phyloP scores from a whole-genome alignment of 2,888 invertebrate genomes.

The Parochlus steinenii region DNA sequence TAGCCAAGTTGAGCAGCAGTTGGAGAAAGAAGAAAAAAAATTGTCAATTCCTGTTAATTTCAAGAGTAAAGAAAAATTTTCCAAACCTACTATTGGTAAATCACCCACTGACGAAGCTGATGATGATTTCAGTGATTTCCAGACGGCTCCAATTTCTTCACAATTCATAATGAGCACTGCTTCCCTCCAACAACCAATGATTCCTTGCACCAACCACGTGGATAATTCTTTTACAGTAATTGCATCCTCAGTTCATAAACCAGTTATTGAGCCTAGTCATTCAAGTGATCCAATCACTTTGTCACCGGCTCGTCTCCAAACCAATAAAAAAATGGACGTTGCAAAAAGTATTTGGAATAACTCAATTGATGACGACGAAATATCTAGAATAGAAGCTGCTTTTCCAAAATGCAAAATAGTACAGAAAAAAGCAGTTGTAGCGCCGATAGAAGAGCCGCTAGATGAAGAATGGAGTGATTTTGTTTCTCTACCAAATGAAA shows the following conservation, averaged over 20 bases:
- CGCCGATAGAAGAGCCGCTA: conserved; percentile 15
- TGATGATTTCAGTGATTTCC: conserved; percentile 35
- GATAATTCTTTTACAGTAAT: too few species aligned
- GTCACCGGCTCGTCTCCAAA: conserved; percentile 10
- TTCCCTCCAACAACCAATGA: too few species aligned
- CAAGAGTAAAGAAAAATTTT: conserved; percentile 2
- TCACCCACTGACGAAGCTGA: conserved; percentile 18
- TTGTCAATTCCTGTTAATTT: not conserved
- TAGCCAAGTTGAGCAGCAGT: not conserved
- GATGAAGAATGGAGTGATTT: conserved; percentile 41
- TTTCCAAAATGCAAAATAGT: conserved; percentile 20
- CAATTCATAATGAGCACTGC: too few species aligned
- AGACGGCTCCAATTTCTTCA: conserved; percentile 23
- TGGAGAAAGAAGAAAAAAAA: not conserved
- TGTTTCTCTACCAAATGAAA: conserved; percentile 21
- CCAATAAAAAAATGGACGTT: too few species aligned
- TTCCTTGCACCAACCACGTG: too few species aligned
- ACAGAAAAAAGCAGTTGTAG: not conserved
- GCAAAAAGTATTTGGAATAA: conserved; percentile 4
- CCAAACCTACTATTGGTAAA: conserved; percentile 7
- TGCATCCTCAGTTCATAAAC: not conserved
- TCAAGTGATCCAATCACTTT: conserved; percentile 10
- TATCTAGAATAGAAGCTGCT: conserved; percentile 27
- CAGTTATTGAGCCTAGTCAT: not conserved
- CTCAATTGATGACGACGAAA: conserved; percentile 25